phyloP scores from a whole-genome alignment of 37 sponge, comb jelly and placozoan genomes.

The Cliona cf. orientalis region DNA sequence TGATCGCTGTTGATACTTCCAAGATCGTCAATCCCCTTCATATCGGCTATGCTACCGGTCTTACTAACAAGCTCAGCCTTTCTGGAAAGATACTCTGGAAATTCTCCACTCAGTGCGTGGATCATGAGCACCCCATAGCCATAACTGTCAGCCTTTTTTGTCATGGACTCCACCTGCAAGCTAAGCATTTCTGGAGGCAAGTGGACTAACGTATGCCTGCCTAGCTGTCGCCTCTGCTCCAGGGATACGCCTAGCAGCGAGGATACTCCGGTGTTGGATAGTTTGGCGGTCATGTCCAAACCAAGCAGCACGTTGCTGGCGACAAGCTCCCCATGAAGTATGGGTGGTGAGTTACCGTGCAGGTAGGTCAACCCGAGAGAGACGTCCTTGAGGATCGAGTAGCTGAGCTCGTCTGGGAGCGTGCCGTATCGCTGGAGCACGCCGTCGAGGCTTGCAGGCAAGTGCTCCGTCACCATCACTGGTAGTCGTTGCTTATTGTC shows the following conservation, averaged over 20 bases:
- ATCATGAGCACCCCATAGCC: constrained; percentile 45
- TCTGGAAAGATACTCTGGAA: constrained; percentile 4
- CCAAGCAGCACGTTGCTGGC: constrained; percentile 48
- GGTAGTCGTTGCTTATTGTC: background rate
- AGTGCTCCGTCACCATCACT: constrained; percentile 32
- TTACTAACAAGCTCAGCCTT: background rate
- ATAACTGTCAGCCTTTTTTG: constrained; percentile 44
- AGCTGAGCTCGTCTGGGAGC: constrained; percentile 48
- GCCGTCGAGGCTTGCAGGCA: constrained; percentile 18
- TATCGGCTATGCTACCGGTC: constrained; percentile 4
- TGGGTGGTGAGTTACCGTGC: constrained; percentile 38
- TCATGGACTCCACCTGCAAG: background rate
- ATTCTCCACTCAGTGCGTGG: constrained; percentile 35
- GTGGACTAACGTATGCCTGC: constrained; percentile 21
- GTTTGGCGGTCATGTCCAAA: constrained; percentile 41
- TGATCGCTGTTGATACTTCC: constrained; percentile 23
- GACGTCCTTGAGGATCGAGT: constrained; percentile 47
- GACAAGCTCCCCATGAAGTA: constrained; percentile 50
- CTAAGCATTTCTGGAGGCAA: constrained; percentile 30
- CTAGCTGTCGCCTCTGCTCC: background rate
- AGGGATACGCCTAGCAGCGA: background rate
- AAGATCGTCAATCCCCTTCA: background rate
- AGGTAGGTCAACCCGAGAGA: constrained; percentile 52
- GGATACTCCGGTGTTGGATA: constrained; percentile 44
- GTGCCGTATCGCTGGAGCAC: constrained; percentile 12